Evolutionary conservation across 1,140 invertebrate genomes (phyloP).

Genomic region (Eciton burchellii): DNA sequence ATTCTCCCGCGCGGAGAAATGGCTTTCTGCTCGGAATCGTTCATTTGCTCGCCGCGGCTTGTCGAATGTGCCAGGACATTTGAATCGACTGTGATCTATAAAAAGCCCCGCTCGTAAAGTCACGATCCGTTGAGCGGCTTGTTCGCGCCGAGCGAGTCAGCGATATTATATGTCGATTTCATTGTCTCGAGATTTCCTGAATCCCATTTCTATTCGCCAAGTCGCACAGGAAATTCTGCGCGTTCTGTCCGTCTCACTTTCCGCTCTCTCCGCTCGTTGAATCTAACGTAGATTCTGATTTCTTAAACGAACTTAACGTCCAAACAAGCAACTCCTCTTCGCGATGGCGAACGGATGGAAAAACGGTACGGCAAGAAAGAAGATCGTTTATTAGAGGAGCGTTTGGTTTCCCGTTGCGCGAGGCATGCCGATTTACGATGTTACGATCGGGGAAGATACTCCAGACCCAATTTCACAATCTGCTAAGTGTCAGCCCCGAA

Average conservation of each 20-base stretch:
- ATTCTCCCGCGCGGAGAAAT: background rate
- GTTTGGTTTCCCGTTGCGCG: constrained; percentile 35
- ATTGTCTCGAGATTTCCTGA: constrained; percentile 16
- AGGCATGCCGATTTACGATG: constrained; percentile 7
- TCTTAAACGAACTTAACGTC: constrained; percentile 5
- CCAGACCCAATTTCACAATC: constrained; percentile 48
- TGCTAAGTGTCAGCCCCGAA: constrained; percentile 30
- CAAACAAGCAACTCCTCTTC: constrained; percentile 6
- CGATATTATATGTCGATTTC: background rate
- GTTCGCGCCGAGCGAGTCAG: background rate
- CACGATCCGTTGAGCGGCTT: constrained; percentile 13
- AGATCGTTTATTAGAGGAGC: constrained; percentile 49
- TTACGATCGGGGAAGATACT: constrained; percentile 6
- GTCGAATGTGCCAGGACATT: constrained; percentile 20
- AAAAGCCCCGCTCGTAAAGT: constrained; percentile 12
- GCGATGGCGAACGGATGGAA: background rate
- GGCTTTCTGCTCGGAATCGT: background rate
- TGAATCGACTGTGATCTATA: constrained; percentile 31
- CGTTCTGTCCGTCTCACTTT: background rate
- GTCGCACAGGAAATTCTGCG: background rate
- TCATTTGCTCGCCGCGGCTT: background rate
- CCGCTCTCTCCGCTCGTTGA: background rate
- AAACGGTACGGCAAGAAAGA: constrained; percentile 43
- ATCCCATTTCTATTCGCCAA: background rate
- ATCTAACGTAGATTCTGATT: background rate